Evolutionary conservation across 2,888 invertebrate species (phyloP).

Genomic region (Orthonevra nobilis): DNA sequence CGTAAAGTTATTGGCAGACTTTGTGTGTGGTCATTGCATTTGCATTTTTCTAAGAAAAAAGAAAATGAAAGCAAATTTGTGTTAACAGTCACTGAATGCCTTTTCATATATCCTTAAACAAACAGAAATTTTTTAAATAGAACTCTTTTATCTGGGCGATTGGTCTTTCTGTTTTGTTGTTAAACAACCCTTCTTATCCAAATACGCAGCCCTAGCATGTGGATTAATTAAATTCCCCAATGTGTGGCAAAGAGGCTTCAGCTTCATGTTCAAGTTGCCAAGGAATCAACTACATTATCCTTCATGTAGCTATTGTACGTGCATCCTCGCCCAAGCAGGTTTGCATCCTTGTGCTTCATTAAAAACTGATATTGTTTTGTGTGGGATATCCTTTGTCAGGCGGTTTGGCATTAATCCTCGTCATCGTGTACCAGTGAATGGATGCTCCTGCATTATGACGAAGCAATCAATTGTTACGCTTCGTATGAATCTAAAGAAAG

Average conservation of each 20-base stretch:
- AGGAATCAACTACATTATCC: constrained; percentile 14
- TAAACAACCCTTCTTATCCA: no score
- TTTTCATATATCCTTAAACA: no score
- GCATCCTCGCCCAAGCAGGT: neutral
- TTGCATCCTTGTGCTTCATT: constrained; percentile 50
- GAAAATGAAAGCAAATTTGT: no score
- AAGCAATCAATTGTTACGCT: constrained; percentile 28
- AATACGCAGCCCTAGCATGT: no score
- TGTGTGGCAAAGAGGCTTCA: constrained; percentile 21
- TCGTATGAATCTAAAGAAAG: constrained; percentile 24
- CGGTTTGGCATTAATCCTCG: constrained; percentile 26
- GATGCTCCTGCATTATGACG: constrained; percentile 17
- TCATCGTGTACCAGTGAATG: constrained; percentile 25
- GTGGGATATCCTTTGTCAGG: constrained; percentile 17
- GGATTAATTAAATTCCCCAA: constrained; percentile 55
- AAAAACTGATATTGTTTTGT: constrained; percentile 49
- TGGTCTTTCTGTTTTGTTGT: no score
- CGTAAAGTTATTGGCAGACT: no score
- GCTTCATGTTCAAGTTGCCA: constrained; percentile 22
- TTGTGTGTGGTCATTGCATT: no score
- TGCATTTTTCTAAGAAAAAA: no score
- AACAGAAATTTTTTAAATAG: no score
- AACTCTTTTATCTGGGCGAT: no score
- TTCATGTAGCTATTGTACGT: neutral
- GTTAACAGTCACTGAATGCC: no score